These are phyloP conservation scores for Paramuricea clavata DNA, from an alignment of 92 coral and sea anemone species.

Conservation along the genomic window DNA sequence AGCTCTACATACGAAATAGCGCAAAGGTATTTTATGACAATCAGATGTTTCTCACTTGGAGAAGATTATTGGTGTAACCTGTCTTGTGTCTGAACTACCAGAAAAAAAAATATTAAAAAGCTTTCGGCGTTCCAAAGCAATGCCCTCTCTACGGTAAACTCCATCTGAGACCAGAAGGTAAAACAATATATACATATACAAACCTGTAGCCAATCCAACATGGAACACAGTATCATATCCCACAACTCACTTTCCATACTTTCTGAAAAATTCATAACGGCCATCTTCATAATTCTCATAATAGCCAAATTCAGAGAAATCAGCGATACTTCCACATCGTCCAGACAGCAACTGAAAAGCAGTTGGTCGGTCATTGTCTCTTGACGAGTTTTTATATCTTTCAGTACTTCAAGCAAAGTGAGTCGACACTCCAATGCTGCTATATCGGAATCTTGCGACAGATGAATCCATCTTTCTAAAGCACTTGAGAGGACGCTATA, in stretches of 20 bases:
- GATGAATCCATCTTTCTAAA: constrained; percentile 79
- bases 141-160: too few relatives aligned
- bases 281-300: constrained; percentile 70
- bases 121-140: background rate
- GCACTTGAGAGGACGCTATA: constrained; percentile 53
- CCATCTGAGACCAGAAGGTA: too few relatives aligned
- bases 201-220: constrained; percentile 98
- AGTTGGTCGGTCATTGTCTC: constrained; percentile 66
- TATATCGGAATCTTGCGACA: constrained; percentile 69
- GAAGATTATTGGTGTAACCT: background rate
- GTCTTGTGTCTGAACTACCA: background rate
- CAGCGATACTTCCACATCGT: constrained; percentile 39
- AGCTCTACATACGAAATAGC: background rate
- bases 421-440: constrained; percentile 83
- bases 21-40: background rate
- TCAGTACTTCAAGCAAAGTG: constrained; percentile 77
- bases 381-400: constrained; percentile 77
- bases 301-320: constrained; percentile 77
- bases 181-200: background rate
- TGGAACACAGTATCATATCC: constrained; percentile 90
- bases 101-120: too few relatives aligned
- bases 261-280: constrained; percentile 59
- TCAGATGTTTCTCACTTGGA: too few relatives aligned
- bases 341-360: constrained; percentile 59
- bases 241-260: constrained; percentile 72